Evolutionary conservation across 2,888 invertebrate species (phyloP).

Genomic region (Tryphoninae sp.): DNA sequence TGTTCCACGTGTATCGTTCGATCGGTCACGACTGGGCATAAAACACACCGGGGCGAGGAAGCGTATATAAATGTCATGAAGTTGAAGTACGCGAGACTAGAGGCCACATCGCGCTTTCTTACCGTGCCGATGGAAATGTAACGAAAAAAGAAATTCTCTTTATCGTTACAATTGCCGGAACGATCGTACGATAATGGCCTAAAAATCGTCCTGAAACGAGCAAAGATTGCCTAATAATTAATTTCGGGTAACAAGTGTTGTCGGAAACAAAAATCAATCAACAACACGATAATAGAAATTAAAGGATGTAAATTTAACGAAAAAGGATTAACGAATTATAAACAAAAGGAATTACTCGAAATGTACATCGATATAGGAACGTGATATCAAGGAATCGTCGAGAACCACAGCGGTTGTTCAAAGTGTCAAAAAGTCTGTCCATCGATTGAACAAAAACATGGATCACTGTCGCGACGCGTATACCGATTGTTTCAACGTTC

Average conservation of each 20-base stretch:
- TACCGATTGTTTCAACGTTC: background rate
- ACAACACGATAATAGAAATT: background rate
- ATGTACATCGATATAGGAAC: background rate
- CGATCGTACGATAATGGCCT: conserved; percentile 25
- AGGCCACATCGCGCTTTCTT: conserved; percentile 6
- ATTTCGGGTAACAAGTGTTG: background rate
- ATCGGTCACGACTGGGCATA: conserved; percentile 40
- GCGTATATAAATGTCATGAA: conserved; percentile 43
- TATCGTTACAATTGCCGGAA: background rate
- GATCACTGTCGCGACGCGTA: conserved; percentile 4
- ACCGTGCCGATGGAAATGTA: conserved; percentile 26
- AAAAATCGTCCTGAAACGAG: conserved; percentile 6
- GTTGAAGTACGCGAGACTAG: conserved; percentile 36
- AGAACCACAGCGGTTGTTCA: background rate
- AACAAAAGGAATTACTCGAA: background rate
- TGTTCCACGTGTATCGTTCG: conserved; percentile 60
- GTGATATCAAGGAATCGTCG: conserved; percentile 17
- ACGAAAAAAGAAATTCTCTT: background rate
- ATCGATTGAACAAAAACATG: conserved; percentile 34
- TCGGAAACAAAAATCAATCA: background rate
- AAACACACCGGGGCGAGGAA: conserved; percentile 22
- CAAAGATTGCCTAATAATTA: conserved; percentile 2
- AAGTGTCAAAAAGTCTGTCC: conserved; percentile 3
- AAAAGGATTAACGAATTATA: background rate
- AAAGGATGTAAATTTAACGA: background rate